Evolutionary conservation across 2,113 vertebrate genomes (phyloP).

Genomic region (Epinephelus lanceolatus): DNA sequence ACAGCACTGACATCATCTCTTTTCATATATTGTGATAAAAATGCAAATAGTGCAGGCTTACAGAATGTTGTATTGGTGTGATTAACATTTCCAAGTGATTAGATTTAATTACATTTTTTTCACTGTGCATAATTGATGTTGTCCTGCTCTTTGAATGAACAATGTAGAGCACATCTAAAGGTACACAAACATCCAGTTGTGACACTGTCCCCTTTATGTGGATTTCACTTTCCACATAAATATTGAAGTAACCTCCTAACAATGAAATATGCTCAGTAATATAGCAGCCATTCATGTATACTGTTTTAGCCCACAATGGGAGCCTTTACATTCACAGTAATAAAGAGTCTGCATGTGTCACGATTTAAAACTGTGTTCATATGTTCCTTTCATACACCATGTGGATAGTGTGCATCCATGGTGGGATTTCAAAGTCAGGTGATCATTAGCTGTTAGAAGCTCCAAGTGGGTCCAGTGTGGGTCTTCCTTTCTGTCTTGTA

Average conservation of each 20-base stretch:
- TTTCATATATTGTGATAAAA: neutral
- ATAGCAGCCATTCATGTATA: neutral
- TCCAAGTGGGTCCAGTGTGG: neutral
- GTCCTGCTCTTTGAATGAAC: constrained; percentile 20
- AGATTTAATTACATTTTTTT: constrained; percentile 28
- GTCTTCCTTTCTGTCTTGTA: neutral
- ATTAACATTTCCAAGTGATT: constrained; percentile 22
- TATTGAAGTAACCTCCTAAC: neutral
- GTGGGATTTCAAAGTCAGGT: neutral
- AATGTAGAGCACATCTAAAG: neutral
- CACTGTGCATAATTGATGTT: constrained; percentile 19
- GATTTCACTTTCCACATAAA: neutral
- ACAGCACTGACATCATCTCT: neutral
- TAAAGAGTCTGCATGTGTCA: neutral
- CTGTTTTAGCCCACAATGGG: neutral
- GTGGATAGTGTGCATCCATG: neutral
- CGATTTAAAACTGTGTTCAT: neutral
- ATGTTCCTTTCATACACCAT: neutral
- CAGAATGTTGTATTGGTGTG: constrained; percentile 4
- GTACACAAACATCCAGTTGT: neutral
- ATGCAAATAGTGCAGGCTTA: neutral
- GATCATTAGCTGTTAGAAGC: neutral
- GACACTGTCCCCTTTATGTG: neutral
- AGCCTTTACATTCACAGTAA: constrained; percentile 2
- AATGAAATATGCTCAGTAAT: neutral